Base-by-base conservation (phyloP, 30 jellyfish, hydroid and myxozoan genomes). In the Catostylus mosaicus region DNA sequence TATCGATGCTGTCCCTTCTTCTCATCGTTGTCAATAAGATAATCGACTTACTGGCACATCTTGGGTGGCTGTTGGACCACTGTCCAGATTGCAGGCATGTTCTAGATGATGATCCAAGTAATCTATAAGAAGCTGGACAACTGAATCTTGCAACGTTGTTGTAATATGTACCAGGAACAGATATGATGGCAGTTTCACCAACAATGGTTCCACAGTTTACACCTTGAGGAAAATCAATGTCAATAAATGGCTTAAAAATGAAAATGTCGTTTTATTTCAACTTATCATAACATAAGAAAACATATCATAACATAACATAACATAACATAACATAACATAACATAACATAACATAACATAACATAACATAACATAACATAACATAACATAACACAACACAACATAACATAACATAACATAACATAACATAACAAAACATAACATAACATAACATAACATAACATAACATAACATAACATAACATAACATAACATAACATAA, bases 31-130 rank as follows among this genome's bases (percentile, higher is more conserved):
- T n/a, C n/a, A n/a, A n/a, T n/a, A n/a, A n/a, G 29, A 52, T n/a
- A 52, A n/a, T 52, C 6, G 29, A 59, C 96, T 78, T 87, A 93
- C 97, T 51, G 19, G 88, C 73, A 65, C 98, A 93, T 47, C 89
- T 51, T 54, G 98, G 97, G 19, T 82, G 85, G 32, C 64, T 59
- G 27, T 87, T 92, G 6, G 87, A 73, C 98, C 98, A 93, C 26
- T 70, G 87, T 8, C 93, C 90, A 0, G 89, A 45, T 38, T 66
- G 85, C 12, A 46, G 30, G 60, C 98, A 93, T 33, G 83, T 67
- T 73, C 96, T 65, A 5, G 77, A 52, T n/a, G 90, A 5, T 8
- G 88, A 32, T 29, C 98, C 98, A 68, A 82, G 22, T 31, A 93
- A 63, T 23, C 73, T 54, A 40, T 72, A 93, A 9, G 92, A 75